These are phyloP conservation scores for Phalera bucephala DNA, from an alignment of 2,888 invertebrate genomes.

Conservation along the genomic window DNA sequence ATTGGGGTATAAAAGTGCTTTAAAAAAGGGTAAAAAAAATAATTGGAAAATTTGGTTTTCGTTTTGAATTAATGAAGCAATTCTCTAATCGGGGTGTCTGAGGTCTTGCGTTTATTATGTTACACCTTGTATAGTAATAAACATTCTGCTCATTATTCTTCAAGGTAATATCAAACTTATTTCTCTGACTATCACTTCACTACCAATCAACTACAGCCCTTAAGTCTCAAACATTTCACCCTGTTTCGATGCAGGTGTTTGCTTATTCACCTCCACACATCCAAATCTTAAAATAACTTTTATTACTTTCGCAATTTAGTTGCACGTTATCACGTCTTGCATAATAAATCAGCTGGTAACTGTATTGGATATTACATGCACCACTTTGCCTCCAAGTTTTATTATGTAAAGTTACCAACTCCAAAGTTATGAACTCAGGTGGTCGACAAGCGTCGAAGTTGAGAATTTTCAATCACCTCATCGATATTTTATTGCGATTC, in stretches of 20 bases:
- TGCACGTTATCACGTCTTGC: constrained; percentile 8
- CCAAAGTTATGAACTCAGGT: constrained; percentile 22
- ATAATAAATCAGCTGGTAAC: constrained; percentile 14
- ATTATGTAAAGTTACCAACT: constrained; percentile 33
- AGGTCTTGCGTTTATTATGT: no score
- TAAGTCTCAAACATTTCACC: no score
- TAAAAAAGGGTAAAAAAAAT: no score
- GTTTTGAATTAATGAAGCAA: no score
- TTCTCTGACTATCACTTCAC: no score
- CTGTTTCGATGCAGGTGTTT: background rate
- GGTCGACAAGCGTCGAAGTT: constrained; percentile 34
- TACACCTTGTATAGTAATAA: no score
- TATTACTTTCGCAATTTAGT: background rate
- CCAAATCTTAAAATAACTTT: background rate
- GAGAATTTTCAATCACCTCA: constrained; percentile 39
- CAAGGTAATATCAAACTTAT: no score
- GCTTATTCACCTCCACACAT: background rate
- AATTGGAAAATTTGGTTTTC: no score
- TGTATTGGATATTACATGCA: constrained; percentile 14
- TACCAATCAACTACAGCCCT: no score
- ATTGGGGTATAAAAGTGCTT: no score
- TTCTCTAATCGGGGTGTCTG: no score
- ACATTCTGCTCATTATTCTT: no score
- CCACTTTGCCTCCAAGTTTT: constrained; percentile 29
- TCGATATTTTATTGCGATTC: constrained; percentile 36